Evolutionary conservation across 2,888 invertebrate genomes (phyloP).

Genomic region (Urechis unicinctus): DNA sequence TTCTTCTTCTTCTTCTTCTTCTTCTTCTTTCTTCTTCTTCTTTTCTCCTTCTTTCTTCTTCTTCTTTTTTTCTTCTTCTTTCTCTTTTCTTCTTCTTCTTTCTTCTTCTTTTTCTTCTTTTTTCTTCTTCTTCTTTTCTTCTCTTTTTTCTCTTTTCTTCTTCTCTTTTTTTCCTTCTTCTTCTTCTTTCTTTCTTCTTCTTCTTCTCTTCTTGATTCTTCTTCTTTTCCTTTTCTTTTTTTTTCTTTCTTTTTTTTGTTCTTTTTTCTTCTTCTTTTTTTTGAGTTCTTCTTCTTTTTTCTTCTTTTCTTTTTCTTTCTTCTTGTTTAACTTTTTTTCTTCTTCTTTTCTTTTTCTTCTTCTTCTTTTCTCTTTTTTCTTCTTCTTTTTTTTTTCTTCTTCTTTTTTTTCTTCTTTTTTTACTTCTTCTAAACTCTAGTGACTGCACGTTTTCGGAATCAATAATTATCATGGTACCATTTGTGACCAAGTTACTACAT

Average conservation of each 20-base stretch:
- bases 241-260: too few relatives aligned
- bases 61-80: conserved; percentile 12
- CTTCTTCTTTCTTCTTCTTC: not conserved
- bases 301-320: not conserved
- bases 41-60: conserved; percentile 12
- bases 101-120: conserved; percentile 7
- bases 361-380: too few relatives aligned
- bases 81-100: conserved; percentile 5
- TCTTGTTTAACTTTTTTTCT: not conserved
- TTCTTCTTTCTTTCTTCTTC: not conserved
- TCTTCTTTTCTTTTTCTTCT: too few relatives aligned
- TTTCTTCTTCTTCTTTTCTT: conserved; percentile 4
- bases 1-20: conserved; percentile 4
- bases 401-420: too few relatives aligned
- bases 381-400: too few relatives aligned
- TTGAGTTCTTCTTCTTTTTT: not conserved
- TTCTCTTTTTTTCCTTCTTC: not conserved
- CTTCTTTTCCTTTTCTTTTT: not conserved
- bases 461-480: too few relatives aligned
- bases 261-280: too few relatives aligned
- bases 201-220: not conserved
- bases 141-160: conserved; percentile 1
- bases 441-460: too few relatives aligned
- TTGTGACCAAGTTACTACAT: too few relatives aligned
- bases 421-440: too few relatives aligned